These are phyloP conservation scores for Drosophila setifemur DNA, from an alignment of 1,140 invertebrate genomes.

Conservation along the genomic window DNA sequence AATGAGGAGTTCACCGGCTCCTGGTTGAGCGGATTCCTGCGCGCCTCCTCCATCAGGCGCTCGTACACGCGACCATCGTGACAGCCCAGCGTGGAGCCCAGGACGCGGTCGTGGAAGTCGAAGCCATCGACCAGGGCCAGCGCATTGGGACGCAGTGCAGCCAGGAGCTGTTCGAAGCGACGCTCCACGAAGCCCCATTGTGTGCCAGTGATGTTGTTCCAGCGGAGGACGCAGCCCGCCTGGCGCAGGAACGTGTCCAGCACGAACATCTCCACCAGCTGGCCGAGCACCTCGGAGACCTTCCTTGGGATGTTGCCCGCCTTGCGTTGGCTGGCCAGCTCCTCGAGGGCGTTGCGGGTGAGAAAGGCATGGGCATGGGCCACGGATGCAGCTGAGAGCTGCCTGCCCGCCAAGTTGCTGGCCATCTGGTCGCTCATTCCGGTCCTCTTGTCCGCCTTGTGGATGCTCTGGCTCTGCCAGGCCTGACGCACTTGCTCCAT, in stretches of 20 bases:
- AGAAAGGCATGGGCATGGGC: slow-evolving; percentile 90
- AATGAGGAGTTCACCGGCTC: slow-evolving; percentile 89
- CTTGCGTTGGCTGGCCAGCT: slow-evolving; percentile 81
- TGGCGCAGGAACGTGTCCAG: slow-evolving; percentile 88
- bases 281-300: slow-evolving; percentile 85
- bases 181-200: slow-evolving; percentile 87
- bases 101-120: slow-evolving; percentile 91
- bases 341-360: slow-evolving; percentile 85
- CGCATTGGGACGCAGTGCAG: slow-evolving; percentile 90
- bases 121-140: slow-evolving; percentile 95
- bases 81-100: slow-evolving; percentile 92
- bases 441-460: slow-evolving; percentile 84
- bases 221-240: slow-evolving; percentile 89
- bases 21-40: slow-evolving; percentile 92
- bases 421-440: slow-evolving; percentile 88
- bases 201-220: slow-evolving; percentile 84
- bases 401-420: slow-evolving; percentile 92
- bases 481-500: slow-evolving; percentile 87
- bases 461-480: slow-evolving; percentile 81
- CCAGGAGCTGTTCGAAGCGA: slow-evolving; percentile 87
- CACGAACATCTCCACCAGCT: slow-evolving; percentile 90
- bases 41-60: slow-evolving; percentile 91
- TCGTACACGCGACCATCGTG: slow-evolving; percentile 96
- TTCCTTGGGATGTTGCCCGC: slow-evolving; percentile 82
- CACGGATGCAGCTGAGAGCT: slow-evolving; percentile 89